These are phyloP conservation scores for Propithecus perrieri DNA, from an alignment of 2,797 vertebrate genomes.

Conservation along the genomic window DNA sequence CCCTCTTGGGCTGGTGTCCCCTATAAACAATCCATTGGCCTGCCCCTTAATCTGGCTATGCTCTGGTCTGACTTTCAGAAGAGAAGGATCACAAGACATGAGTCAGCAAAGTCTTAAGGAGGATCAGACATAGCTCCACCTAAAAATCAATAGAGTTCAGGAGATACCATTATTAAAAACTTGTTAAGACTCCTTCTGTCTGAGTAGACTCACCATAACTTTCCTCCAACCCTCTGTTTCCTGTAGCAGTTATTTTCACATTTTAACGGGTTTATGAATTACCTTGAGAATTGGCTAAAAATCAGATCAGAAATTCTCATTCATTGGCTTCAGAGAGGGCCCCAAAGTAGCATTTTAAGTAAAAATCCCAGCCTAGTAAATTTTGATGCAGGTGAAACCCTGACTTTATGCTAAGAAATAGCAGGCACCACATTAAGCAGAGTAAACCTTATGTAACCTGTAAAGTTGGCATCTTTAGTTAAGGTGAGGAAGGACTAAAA, in stretches of 20 bases:
- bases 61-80: conserved; percentile 43
- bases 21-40: neutral
- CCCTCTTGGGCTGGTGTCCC: neutral
- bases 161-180: conserved; percentile 27
- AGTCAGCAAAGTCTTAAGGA: conserved; percentile 59
- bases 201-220: neutral
- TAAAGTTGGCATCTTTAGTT: conserved; percentile 19
- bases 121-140: conserved; percentile 48
- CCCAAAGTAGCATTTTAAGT: neutral
- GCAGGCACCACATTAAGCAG: neutral
- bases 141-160: conserved; percentile 43
- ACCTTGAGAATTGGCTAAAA: conserved; percentile 4
- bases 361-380: neutral
- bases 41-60: conserved; percentile 27
- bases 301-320: conserved; percentile 35
- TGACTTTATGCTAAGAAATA: neutral
- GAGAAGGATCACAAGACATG: conserved; percentile 2
- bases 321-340: neutral
- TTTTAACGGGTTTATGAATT: neutral
- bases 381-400: neutral
- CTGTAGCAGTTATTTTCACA: conserved; percentile 36
- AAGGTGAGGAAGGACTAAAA: neutral
- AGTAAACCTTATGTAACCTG: neutral
- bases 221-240: neutral
- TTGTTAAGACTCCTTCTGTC: conserved; percentile 43